These are phyloP conservation scores for Hetaerina americana DNA, from an alignment of 1,140 invertebrate species.

Conservation along the genomic window DNA sequence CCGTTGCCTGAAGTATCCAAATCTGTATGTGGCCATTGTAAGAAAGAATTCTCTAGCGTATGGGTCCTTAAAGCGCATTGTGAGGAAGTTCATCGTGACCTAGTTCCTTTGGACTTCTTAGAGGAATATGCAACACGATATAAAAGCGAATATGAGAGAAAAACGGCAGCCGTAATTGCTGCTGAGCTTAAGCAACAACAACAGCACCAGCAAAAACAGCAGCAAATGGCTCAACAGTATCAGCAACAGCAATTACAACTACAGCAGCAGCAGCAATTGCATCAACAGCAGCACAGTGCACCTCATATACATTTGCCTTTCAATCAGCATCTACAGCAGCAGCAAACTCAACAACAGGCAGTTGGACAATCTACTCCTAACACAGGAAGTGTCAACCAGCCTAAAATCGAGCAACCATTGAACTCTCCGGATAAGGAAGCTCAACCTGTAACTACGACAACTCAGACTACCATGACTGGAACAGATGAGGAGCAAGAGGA, in stretches of 20 bases:
- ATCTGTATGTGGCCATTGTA: conserved; percentile 74
- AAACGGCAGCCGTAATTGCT: conserved; percentile 48
- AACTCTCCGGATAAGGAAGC: neutral
- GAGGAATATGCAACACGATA: conserved; percentile 86
- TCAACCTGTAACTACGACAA: neutral
- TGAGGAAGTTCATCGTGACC: conserved; percentile 85
- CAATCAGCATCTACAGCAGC: conserved; percentile 14
- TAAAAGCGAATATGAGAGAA: conserved; percentile 72
- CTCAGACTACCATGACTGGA: neutral
- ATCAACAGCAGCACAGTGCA: conserved; percentile 17
- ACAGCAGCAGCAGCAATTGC: conserved; percentile 19
- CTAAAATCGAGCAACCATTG: neutral
- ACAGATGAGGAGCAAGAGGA: neutral
- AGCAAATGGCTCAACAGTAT: conserved; percentile 16
- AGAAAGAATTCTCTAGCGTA: conserved; percentile 87
- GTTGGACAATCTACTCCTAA: too few species aligned
- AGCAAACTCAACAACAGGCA: conserved; percentile 18
- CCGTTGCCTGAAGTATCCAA: conserved; percentile 56
- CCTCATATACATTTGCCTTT: neutral
- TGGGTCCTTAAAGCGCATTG: conserved; percentile 92
- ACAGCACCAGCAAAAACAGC: conserved; percentile 28
- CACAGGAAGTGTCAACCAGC: neutral
- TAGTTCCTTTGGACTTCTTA: conserved; percentile 76
- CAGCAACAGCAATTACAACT: conserved; percentile 27
- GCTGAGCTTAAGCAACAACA: conserved; percentile 30